Evolutionary conservation across 2,797 vertebrate genomes (phyloP), one percentile per base, ranked within the genome.

Genomic region (Gallinago stenura): DNA sequence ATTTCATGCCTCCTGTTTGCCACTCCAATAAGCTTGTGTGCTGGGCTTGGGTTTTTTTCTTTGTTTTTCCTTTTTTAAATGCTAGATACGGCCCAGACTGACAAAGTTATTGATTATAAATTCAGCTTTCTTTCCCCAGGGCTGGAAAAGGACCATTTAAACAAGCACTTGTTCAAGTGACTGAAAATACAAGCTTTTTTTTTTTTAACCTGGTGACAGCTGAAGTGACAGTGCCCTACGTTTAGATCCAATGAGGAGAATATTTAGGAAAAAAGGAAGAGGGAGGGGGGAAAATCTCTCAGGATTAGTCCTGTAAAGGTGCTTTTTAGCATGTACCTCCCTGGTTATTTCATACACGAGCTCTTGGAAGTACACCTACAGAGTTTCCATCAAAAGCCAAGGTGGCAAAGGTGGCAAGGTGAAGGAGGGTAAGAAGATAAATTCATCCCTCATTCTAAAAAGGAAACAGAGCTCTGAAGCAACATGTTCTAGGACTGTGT

Each of bases 1-100:
- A 83, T 91, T 95, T 94, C 89, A 83, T 73, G 48, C 37, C 68
- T 90, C 76, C 77, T 66, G 19, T 95, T 89, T 90, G 45, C 75
- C 61, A 87, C 78, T 85, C 7, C 37, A 75, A 80, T 65, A 50
- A 82, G 69, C 33, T 78, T 22, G 17, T 62, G 43, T 83, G 50
- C 76, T 88, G 60, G 31, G 37, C 62, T 91, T 80, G 51, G 64
- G 39, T 14, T 65, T 65, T 62, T 93, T 61, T 8, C 61, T 91
- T 66, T 82, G 46, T 85, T 91, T 91, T 93, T 83, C 69, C 53
- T 83, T 96, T 57, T 66, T 87, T 60, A 81, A 37, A 83, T 75
- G 46, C 10, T 84, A 87, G 51, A 72, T 65, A 65, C 1, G 9
- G 58, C 50, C 62, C 80, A 91, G 62, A 73, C 26, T 86, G 69